These are phyloP conservation scores for Trochalopteron elliotii DNA, from an alignment of 2,113 vertebrate species.

Conservation along the genomic window DNA sequence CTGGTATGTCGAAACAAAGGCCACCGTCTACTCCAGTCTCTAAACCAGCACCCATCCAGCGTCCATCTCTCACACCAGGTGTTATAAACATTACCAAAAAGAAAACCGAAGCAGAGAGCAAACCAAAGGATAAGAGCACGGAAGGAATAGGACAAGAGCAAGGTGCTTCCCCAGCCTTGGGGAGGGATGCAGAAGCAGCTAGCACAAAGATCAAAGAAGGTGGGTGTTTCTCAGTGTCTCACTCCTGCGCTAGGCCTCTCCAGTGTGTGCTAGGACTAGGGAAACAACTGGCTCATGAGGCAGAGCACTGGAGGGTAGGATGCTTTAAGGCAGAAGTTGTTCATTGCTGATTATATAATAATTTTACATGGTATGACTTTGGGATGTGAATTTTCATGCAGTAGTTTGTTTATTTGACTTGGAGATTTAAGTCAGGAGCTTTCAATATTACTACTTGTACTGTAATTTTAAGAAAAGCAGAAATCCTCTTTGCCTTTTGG, in stretches of 20 bases:
- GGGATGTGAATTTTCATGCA: background rate
- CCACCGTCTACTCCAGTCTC: constrained; percentile 66
- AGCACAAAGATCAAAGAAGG: constrained; percentile 82
- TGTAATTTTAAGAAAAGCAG: background rate
- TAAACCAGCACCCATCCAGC: constrained; percentile 83
- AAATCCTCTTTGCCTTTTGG: background rate
- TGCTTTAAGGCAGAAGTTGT: background rate
- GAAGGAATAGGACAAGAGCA: constrained; percentile 55
- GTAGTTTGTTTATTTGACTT: background rate
- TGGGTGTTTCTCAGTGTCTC: constrained; percentile 55
- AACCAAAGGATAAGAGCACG: constrained; percentile 78
- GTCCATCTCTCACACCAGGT: constrained; percentile 76
- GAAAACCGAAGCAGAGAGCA: constrained; percentile 73
- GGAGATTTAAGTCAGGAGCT: background rate
- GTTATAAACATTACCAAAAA: constrained; percentile 70
- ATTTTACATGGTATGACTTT: background rate
- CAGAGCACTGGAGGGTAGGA: background rate
- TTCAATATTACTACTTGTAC: background rate
- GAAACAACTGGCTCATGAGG: background rate
- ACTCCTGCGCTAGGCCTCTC: background rate
- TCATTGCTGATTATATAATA: background rate
- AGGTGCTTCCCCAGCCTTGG: constrained; percentile 59
- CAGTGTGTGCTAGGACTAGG: background rate
- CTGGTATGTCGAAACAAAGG: constrained; percentile 74
- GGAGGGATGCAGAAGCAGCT: constrained; percentile 40